Base-by-base conservation (phyloP, 2,888 invertebrate genomes). In the Caenorhabditis doughertyi region DNA sequence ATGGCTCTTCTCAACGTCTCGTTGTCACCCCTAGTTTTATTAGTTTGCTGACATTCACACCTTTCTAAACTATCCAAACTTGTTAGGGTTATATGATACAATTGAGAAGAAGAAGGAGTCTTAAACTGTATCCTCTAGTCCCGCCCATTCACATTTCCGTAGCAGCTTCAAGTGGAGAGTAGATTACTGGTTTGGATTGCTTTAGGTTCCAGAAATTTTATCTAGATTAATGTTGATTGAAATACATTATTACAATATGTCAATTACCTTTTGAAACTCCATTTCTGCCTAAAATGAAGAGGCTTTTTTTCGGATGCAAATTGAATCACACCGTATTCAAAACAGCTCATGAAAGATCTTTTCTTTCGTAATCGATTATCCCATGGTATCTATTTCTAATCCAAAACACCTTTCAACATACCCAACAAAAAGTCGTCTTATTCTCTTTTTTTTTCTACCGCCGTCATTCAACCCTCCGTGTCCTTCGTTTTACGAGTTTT, bases 401-500 rank as follows among this genome's bases (percentile, higher is more conserved):
- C 51, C 39, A 16, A 21, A 49, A 65, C 65, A 65, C 65, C 51
- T 65, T 65, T 35, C 51, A 49, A 65, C 65, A 58, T 27, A 55
- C 23, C 21, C 21, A 49, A 49, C 65, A 65, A 49, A 65, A 65
- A 65, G 51, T 51, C 32, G 27, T 51, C 51, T 47, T 27, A 29
- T 53, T 56, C 47, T 32, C 64, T 47, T 65, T 49, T 51, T 72
- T 51, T 51, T 39, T n/a, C 53, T n/a, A n/a, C 11, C 42, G 44
- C 42, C 51, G 47, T 35, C 58, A 74, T 65, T 74, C 65, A 44
- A 53, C 67, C 56, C 64, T 47, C 47, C 47, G 60, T 77, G 77
- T 77, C 77, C 77, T 77, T 77, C 77, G 77, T 68, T 77, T 77
- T 77, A 77, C 77, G 77, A 77, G 77, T 77, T 77, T 77, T 70